Conservation (phyloP, 1,140 invertebrate species). For the Thaumatotibia leucotreta region DNA sequence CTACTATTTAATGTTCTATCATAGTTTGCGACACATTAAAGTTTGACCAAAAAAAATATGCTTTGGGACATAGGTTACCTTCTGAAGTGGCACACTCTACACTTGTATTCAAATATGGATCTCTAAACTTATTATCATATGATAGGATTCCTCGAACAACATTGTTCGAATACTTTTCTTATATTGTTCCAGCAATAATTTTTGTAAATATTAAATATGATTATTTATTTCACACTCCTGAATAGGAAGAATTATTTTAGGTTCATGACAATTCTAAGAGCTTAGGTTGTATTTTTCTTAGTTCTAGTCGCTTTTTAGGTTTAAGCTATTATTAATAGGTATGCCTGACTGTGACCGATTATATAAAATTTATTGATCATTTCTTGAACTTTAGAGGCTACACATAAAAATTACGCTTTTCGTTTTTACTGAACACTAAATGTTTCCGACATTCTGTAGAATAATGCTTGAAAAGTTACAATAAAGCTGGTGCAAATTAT, state of each 20-base stretch:
- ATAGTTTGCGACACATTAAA: too few species aligned
- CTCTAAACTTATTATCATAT: neutral
- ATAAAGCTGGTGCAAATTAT: slow-evolving; percentile 6
- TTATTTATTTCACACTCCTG: slow-evolving; percentile 26
- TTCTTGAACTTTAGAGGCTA: slow-evolving; percentile 2
- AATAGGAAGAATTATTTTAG: slow-evolving; percentile 35
- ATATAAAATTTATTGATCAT: slow-evolving; percentile 11
- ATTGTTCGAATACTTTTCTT: neutral
- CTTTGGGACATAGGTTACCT: neutral
- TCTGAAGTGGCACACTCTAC: neutral
- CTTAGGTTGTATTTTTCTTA: slow-evolving; percentile 54
- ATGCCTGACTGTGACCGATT: slow-evolving; percentile 27
- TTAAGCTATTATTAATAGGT: slow-evolving; percentile 34
- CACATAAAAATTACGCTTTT: neutral
- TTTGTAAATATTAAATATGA: slow-evolving; percentile 30
- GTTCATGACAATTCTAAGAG: slow-evolving; percentile 56
- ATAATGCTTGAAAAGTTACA: slow-evolving; percentile 1
- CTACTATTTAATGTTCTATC: too few species aligned
- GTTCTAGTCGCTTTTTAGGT: slow-evolving; percentile 61
- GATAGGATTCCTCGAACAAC: neutral
- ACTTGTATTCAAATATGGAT: slow-evolving; percentile 13
- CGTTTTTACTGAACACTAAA: neutral
- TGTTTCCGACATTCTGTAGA: neutral
- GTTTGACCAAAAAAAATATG: too few species aligned
- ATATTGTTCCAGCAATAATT: slow-evolving; percentile 19